phyloP scores from a whole-genome alignment of 2,797 vertebrate species.

The Poeciliopsis turneri region DNA sequence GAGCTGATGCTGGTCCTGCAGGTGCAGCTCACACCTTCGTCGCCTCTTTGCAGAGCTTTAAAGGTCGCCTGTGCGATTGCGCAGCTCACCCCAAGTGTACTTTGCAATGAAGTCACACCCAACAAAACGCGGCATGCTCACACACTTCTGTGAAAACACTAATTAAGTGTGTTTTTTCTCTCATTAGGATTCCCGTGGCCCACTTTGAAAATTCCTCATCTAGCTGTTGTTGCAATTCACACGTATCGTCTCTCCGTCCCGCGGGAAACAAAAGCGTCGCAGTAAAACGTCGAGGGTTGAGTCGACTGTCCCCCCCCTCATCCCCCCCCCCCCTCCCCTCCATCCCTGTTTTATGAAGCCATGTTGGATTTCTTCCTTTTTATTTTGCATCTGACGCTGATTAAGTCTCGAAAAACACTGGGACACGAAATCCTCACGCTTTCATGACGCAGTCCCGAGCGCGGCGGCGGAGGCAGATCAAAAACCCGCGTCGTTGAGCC shows the following conservation, averaged over 20 bases:
- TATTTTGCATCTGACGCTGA: conserved; percentile 43
- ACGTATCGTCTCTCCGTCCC: conserved; percentile 41
- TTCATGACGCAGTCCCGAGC: conserved; percentile 11
- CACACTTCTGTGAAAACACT: conserved; percentile 61
- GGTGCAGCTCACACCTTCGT: conserved; percentile 20
- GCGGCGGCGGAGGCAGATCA: conserved; percentile 16
- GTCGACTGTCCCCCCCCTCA: not conserved
- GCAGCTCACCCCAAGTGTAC: conserved; percentile 26
- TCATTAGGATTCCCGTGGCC: conserved; percentile 36
- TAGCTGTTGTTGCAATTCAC: conserved; percentile 35
- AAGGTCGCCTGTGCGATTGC: conserved; percentile 5
- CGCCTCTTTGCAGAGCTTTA: conserved; percentile 12
- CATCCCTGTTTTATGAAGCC: not conserved
- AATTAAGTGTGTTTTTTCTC: conserved; percentile 47
- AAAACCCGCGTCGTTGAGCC: not conserved
- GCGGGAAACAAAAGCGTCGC: conserved; percentile 18
- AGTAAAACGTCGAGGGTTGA: conserved; percentile 10
- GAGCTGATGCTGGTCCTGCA: conserved; percentile 11
- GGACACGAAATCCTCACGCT: conserved; percentile 3
- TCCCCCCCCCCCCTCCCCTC: too few species aligned
- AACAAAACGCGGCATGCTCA: conserved; percentile 45
- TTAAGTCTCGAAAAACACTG: conserved; percentile 34
- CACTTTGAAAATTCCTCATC: conserved; percentile 28
- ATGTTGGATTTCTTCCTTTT: not conserved
- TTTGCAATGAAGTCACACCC: conserved; percentile 48